Evolutionary conservation across 92 coral and sea anemone species (phyloP).

Genomic region (Siderastrea siderea): DNA sequence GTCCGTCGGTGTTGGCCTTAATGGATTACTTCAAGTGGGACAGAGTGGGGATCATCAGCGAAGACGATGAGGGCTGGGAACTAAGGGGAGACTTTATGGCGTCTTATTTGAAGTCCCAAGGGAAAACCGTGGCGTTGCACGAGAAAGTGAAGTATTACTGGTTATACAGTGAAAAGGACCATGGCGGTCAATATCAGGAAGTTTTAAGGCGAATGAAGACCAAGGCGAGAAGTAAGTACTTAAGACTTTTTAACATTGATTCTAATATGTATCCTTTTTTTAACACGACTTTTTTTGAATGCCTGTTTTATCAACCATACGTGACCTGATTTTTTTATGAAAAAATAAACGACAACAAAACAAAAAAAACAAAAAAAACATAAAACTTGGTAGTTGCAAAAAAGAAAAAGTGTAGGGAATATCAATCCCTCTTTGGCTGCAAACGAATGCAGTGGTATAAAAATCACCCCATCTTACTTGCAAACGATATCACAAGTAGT

Average conservation of each 20-base stretch:
- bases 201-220: conserved; percentile 61
- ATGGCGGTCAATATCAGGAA: conserved; percentile 53
- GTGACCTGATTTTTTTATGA: too few relatives aligned
- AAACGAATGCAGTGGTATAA: too few relatives aligned
- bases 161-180: conserved; percentile 9
- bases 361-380: too few relatives aligned
- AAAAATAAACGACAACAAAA: too few relatives aligned
- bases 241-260: background rate
- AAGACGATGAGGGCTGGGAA: conserved; percentile 70
- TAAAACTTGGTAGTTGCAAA: too few relatives aligned
- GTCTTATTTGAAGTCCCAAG: conserved; percentile 56
- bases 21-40: conserved; percentile 83
- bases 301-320: too few relatives aligned
- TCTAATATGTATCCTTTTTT: too few relatives aligned
- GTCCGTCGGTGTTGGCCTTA: conserved; percentile 86
- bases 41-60: conserved; percentile 82
- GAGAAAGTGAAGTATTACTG: conserved; percentile 46
- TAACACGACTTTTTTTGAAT: too few relatives aligned
- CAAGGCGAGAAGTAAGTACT: conserved; percentile 79
- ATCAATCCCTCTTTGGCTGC: too few relatives aligned
- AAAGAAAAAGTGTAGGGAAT: too few relatives aligned
- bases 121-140: conserved; percentile 71
- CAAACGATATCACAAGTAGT: too few relatives aligned
- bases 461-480: too few relatives aligned
- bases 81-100: conserved; percentile 70